Evolutionary conservation across 2,797 vertebrate species (phyloP).

Genomic region (Gymnocypris eckloni): DNA sequence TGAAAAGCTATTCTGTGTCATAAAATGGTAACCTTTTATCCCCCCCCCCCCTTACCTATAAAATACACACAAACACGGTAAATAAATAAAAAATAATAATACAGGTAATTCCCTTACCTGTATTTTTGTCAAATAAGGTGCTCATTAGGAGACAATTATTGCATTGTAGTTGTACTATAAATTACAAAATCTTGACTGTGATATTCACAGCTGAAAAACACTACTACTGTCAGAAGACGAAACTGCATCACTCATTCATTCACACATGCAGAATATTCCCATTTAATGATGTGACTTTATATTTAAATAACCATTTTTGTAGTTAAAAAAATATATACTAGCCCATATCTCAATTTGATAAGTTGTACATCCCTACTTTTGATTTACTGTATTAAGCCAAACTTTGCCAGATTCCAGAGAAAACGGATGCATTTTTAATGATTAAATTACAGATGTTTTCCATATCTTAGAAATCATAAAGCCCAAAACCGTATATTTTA

Average conservation of each 20-base stretch:
- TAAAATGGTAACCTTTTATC: background rate
- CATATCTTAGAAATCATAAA: background rate
- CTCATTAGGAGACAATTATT: background rate
- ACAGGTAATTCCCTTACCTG: background rate
- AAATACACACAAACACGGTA: too few species aligned
- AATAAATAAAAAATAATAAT: too few species aligned
- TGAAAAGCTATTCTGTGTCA: background rate
- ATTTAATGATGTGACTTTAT: background rate
- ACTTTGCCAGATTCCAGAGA: background rate
- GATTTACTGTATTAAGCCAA: background rate
- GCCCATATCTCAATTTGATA: background rate
- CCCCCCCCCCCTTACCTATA: too few species aligned
- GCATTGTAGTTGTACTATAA: too few species aligned
- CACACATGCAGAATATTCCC: too few species aligned
- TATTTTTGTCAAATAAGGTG: background rate
- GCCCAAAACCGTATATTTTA: background rate
- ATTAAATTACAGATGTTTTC: background rate
- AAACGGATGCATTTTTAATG: background rate
- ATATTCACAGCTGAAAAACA: too few species aligned
- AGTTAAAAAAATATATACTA: background rate
- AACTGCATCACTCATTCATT: too few species aligned
- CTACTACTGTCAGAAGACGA: too few species aligned
- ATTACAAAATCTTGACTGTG: too few species aligned
- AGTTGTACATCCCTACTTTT: background rate
- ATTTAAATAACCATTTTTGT: background rate